These are phyloP conservation scores for Vanessa tameamea DNA, from an alignment of 1,140 invertebrate species.

Conservation along the genomic window DNA sequence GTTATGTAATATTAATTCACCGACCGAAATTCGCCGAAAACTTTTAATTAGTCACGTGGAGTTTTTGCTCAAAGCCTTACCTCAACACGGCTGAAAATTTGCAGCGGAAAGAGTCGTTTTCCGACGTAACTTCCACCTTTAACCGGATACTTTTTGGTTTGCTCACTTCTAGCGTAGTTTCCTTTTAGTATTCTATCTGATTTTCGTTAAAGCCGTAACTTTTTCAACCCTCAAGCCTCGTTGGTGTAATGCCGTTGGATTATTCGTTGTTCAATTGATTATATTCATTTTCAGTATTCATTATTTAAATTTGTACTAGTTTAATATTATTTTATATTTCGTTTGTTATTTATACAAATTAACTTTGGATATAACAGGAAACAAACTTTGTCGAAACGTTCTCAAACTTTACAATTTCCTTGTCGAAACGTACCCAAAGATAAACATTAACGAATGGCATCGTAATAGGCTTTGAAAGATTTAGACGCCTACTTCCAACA, in stretches of 20 bases:
- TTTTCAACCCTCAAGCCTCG: constrained; percentile 10
- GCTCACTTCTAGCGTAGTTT: not conserved
- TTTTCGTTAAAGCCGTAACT: constrained; percentile 24
- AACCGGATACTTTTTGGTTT: constrained; percentile 16
- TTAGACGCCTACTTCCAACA: constrained; percentile 21
- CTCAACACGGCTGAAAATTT: constrained; percentile 24
- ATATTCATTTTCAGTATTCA: constrained; percentile 2
- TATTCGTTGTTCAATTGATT: not conserved
- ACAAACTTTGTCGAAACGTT: not conserved
- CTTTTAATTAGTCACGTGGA: constrained; percentile 36
- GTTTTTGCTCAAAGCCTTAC: constrained; percentile 21
- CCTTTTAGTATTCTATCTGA: constrained; percentile 23
- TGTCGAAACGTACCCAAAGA: not conserved
- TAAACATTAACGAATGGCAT: not conserved
- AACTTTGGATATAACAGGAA: not conserved
- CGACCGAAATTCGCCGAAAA: constrained; percentile 24
- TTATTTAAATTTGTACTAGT: not conserved
- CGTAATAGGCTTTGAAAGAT: constrained; percentile 24
- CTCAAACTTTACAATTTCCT: not conserved
- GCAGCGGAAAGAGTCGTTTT: constrained; percentile 8
- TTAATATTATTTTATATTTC: not conserved
- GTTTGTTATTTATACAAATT: not conserved
- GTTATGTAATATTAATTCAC: constrained; percentile 29
- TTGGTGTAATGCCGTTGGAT: constrained; percentile 14
- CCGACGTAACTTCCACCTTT: constrained; percentile 18